Conservation (phyloP, 2,113 vertebrate genomes). For the Rostratula benghalensis region DNA sequence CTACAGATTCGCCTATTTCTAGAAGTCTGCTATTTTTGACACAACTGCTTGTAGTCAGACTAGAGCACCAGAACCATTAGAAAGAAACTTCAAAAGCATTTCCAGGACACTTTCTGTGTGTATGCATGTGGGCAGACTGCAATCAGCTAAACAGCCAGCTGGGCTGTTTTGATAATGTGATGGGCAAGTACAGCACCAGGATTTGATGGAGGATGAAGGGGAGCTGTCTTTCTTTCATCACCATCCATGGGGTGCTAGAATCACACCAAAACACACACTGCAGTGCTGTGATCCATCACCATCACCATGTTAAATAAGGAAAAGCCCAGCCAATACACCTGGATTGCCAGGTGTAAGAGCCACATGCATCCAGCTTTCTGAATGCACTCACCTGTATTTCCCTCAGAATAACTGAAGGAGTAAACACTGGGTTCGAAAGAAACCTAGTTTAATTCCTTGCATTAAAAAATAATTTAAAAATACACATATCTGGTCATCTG, state of each 20-base stretch:
- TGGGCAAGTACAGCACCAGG: neutral
- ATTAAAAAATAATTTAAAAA: neutral
- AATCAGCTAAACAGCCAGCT: neutral
- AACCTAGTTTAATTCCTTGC: neutral
- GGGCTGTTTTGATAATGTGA: fast-evolving
- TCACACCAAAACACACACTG: neutral
- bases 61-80: neutral
- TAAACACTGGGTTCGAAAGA: neutral
- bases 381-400: neutral
- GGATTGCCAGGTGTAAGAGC: neutral
- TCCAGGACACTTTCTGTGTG: neutral
- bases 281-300: neutral
- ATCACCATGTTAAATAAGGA: neutral
- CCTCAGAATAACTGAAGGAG: neutral
- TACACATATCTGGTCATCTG: fast-evolving
- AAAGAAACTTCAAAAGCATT: neutral
- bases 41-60: neutral
- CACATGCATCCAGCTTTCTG: neutral
- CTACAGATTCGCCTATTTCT: neutral
- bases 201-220: neutral
- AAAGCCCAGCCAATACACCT: neutral
- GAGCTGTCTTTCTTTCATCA: neutral
- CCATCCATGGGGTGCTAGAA: neutral
- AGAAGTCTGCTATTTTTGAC: neutral
- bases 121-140: fast-evolving